Base-by-base conservation (phyloP, 2,113 vertebrate genomes). In the Psittacara wagleri region DNA sequence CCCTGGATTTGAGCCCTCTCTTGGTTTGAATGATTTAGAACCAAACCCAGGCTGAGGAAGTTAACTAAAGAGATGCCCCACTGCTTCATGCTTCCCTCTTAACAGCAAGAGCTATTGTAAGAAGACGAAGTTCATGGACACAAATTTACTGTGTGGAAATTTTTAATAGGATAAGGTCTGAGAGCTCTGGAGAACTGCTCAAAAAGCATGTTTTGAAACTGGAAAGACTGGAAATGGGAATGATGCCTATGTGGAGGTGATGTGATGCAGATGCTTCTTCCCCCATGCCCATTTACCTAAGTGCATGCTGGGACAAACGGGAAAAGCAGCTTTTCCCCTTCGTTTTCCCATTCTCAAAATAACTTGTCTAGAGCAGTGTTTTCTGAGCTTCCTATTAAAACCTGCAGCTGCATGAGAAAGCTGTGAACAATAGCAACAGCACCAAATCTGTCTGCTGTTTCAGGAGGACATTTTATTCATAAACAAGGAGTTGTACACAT, bases 271-370 rank as follows among this genome's bases (percentile, higher is more conserved):
- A 3, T 49, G 5, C 49, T 54, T 46, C 61, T 86, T 85, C 18
- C 39, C 43, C 19, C 0, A 0, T 55, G 39, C 18, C 39, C 7
- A 0, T 68, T 79, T 55, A 25, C 48, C 23, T 24, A 43, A 43
- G 23, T 51, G 75, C 19, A 11, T 57, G 14, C 13, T 78, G 18
- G 8, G 46, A 22, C 11, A 22, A 44, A 37, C 10, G 14, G 48
- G 35, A 41, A 72, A 7, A 51, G 28, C 17, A 44, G 10, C 12
- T 86, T 64, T 72, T 52, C 10, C 14, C 35, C 12, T 44, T 67
- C 12, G 0, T 27, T 33, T 68, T 68, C 35, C 13, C 22, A 3
- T 62, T 75, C 61, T 75, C 35, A 31, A 37, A 88, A n/a, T 6
- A 10, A 13, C 3, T 0, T 6, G 25, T 9, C 63, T 81, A 73